Evolutionary conservation across 2,797 vertebrate genomes (phyloP), one percentile per base, ranked within the genome.

Genomic region (Vultur gryphus): DNA sequence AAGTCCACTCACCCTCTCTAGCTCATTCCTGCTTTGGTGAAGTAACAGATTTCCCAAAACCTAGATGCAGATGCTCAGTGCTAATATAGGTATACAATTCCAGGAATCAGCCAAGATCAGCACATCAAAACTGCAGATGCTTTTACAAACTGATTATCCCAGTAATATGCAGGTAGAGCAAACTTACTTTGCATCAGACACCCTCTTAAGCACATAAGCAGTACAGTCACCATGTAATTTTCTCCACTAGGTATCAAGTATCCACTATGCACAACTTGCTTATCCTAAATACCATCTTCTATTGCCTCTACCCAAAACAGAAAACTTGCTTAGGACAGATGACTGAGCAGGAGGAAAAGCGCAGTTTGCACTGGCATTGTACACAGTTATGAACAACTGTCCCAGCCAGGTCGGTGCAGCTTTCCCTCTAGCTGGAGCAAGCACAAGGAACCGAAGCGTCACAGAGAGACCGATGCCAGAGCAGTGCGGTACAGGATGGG

Each of bases 401-500:
- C 41, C 23, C 20, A 43, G 66, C 5, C 66, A 59, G 41, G 26
- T 16, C 35, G 46, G 10, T 21, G 55, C 65, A 43, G 69, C 54
- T 37, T 35, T 48, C 69, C 58, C 64, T 54, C 6, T 7, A 51
- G 52, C 44, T 43, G 62, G 20, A 51, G 43, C 16, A 28, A 48
- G 35, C 73, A 31, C 14, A 23, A 33, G 67, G 78, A 84, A 25
- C 33, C 1, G 1, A 17, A 5, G 41, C 2, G 0, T 9, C 62
- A 25, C 65, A 78, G 37, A 28, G 49, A 1, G 1, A 46, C 19
- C 8, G 33, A 1, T 2, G 5, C 17, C 48, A 57, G 37, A 37
- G 61, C n/a, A 46, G 71, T 5, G 28, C 11, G 3, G 75, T 11
- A 73, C 3, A 4, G 10, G 13, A 52, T 0, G 1, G 23, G 16